phyloP scores from a whole-genome alignment of 2,113 vertebrate genomes.

The Eublepharis macularius region DNA sequence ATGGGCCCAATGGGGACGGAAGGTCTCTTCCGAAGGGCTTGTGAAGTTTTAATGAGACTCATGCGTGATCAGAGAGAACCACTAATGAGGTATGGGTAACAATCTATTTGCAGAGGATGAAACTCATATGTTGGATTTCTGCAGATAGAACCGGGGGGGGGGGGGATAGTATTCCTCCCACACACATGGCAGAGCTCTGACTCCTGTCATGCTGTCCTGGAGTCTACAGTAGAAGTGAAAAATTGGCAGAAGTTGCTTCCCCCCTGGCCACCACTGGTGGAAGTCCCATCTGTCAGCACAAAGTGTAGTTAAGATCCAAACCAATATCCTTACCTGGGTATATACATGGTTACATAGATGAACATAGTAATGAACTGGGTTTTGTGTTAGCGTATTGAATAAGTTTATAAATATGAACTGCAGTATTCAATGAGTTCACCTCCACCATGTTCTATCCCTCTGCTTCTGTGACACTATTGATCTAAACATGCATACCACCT shows the following conservation, averaged over 20 bases:
- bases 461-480: background rate
- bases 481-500: background rate
- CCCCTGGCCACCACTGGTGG: too few species aligned
- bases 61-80: conserved; percentile 97
- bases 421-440: background rate
- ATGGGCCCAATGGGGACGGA: conserved; percentile 99
- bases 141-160: too few species aligned
- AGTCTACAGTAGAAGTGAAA: too few species aligned
- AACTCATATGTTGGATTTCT: background rate
- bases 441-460: background rate
- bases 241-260: too few species aligned
- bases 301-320: background rate
- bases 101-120: background rate
- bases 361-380: background rate
- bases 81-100: conserved; percentile 86
- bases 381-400: background rate
- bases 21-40: conserved; percentile 96
- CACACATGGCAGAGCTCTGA: too few species aligned
- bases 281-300: too few species aligned
- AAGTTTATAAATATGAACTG: background rate
- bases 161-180: too few species aligned
- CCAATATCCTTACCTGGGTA: background rate
- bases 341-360: background rate
- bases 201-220: too few species aligned
- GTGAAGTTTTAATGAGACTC: conserved; percentile 92